A percentile compares a stretch with the other conserved stretches of the same genome.
These are phyloP conservation scores for Pogonomyrmex barbatus DNA, from an alignment of 1,140 invertebrate species.

Conservation along the genomic window DNA sequence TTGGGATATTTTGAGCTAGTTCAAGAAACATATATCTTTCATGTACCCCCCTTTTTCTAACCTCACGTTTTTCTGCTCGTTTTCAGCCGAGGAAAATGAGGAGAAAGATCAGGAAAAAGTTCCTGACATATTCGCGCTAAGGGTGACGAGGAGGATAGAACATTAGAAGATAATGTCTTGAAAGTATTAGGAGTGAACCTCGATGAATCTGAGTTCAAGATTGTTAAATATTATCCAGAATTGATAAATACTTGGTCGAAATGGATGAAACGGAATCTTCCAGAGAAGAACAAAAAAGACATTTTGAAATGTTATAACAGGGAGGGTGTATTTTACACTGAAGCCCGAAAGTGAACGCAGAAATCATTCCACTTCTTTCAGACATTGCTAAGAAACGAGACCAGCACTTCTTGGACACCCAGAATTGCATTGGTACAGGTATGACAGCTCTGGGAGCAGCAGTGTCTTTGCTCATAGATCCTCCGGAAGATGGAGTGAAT, in stretches of 20 bases:
- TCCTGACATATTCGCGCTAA: too few relatives aligned
- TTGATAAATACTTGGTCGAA: not conserved
- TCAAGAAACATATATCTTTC: too few relatives aligned
- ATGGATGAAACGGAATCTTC: not conserved
- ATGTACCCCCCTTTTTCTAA: too few relatives aligned
- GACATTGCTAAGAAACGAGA: slow-evolving; percentile 63
- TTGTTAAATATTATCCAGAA: not conserved
- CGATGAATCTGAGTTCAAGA: not conserved
- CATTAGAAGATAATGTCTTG: not conserved
- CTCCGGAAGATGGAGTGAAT: slow-evolving; percentile 2
- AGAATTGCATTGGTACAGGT: slow-evolving; percentile 65
- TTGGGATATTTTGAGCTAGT: too few relatives aligned
- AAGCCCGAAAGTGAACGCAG: not conserved
- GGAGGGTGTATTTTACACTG: not conserved
- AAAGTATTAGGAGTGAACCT: not conserved
- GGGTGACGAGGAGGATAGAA: too few relatives aligned
- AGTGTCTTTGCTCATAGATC: slow-evolving; percentile 58
- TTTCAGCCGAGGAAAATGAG: not conserved
- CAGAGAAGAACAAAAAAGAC: not conserved
- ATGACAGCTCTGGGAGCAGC: slow-evolving; percentile 20
- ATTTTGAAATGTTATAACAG: not conserved
- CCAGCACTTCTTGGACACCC: slow-evolving; percentile 60
- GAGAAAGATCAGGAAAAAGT: not conserved
- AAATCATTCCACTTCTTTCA: not conserved
- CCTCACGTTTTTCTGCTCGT: too few relatives aligned